Base-by-base conservation (phyloP, 2,113 vertebrate species). In the Corythornis cristatus region DNA sequence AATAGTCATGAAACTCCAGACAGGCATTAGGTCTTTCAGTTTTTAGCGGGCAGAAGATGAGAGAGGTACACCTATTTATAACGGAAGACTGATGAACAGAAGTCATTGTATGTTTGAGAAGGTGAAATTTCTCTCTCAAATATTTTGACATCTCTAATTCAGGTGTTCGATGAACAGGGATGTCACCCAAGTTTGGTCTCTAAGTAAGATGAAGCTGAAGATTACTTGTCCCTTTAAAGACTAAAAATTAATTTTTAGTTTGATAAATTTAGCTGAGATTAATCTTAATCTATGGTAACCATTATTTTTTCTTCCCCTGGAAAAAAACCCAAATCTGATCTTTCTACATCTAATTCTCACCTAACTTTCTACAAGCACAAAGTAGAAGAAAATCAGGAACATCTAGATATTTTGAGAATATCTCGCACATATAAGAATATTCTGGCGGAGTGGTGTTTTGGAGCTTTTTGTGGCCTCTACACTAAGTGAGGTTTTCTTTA, bases 291-390 rank as follows among this genome's bases (percentile, higher is more conserved):
- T 74, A 18, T 40, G 11, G 25, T 15, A 89, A 31, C 3, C 73
- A 12, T 23, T 18, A 12, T 7, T 50, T 83, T 74, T 86, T 57
- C 1, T 5, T 70, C 3, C 17, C 45, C 6, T 50, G 12, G 12
- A 48, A 56, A 56, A 54, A 50, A 25, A 79, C 21, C 45, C 45
- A 37, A 4, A 28, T 4, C 0, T 16, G 4, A n/a, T 65, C 16
- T 74, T 93, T 62, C n/a, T 53, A 53, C 12, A 31, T 23, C 35
- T 57, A 74, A 31, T 73, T 64, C 6, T 76, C 11, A 28, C 11
- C 28, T 51, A 45, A 35, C 33, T 68, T 33, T 48, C 26, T 61
- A 26, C 23, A 75, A 2, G 9, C 33, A 64, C 0, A 0, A 66
- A 71, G 3, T 57, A 37, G 5, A 53, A 66, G 25, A 81, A 62